Evolutionary conservation across 1,140 invertebrate genomes (phyloP), one percentile per base, ranked within the genome.

Genomic region (Theocolax elegans): DNA sequence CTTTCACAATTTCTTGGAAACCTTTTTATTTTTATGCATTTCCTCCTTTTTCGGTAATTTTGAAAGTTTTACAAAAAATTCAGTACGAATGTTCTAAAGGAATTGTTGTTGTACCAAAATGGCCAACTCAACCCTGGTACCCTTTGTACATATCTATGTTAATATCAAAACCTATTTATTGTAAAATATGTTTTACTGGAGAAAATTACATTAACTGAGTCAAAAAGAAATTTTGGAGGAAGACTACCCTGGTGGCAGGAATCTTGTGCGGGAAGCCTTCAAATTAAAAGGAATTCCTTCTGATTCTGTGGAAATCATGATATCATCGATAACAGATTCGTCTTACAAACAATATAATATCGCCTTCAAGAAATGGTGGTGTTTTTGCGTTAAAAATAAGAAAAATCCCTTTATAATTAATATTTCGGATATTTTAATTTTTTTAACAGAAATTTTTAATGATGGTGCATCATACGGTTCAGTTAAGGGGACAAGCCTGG

Each of bases 201-300:
- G n/a, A n/a, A n/a, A n/a, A n/a, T n/a, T n/a, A n/a, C n/a, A n/a
- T n/a, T n/a, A n/a, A n/a, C 42, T 67, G 71, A 40, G 15, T 58
- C 27, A 13, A 21, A 27, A 29, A 67, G 19, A 29, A 12, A 12
- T 48, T 70, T 15, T 62, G 67, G 67, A 44, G n/a, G 13, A 49
- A 70, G 21, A 15, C 27, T 70, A 51, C 67, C 56, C 67, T 70
- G 59, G 67, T 70, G 58, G 67, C 49, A 31, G 59, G 58, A 56
- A 29, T 63, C 31, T 54, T 70, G 51, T 70, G 58, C 12, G 46
- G 3, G 13, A 13, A 56, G 42, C 58, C 0, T 46, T 54, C 9
- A 4, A 13, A 40, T 8, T 44, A n/a, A 42, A 17, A 63, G 67
- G 25, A 29, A n/a, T 54, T 1, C 56, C 67, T 6, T 1, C 35